Base-by-base conservation (phyloP, 2,888 invertebrate species). In the Ganaspis brasiliensis region DNA sequence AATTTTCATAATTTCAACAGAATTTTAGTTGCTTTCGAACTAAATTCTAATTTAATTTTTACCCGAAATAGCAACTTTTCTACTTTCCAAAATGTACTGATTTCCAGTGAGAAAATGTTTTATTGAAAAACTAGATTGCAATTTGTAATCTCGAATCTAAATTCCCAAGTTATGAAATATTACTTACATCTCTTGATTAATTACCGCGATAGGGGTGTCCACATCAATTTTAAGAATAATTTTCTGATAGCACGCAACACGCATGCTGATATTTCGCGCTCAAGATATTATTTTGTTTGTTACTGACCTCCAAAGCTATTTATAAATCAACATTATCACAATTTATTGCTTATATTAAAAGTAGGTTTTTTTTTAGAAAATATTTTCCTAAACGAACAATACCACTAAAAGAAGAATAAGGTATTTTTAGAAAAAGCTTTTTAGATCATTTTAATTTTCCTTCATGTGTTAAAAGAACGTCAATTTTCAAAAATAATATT, bases 231-330 rank as follows among this genome's bases (percentile, higher is more conserved):
- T 35, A n/a, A 45, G 40, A 63, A 63, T 63, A 45, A 45, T 24
- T 63, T 19, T 1, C 10, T 14, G 40, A 63, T 63, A 24, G 40
- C 37, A 52, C 40, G 24, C 40, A 63, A 40, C 40, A 14, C 37
- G 37, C 37, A 37, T 21, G 37, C 37, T 63, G 24, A 40, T 40
- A 40, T 63, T 63, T 35, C 16, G 35, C 63, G 19, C 37, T 63
- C 37, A 10, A 63, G 40, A 63, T 63, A 37, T 40, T 61, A 37
- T 37, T 61, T 63, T 40, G 63, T 63, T 40, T 63, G 37, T 63
- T 63, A 63, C 61, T 63, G 61, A 63, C 61, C 61, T 37, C 61
- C 61, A 37, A 37, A 63, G 61, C 35, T 63, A 63, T 67, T 67
- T 40, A 40, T 67, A 37, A 21, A 24, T 40, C 40, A 40, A 12